Evolutionary conservation across 2,797 vertebrate species (phyloP).

Genomic region (Artibeus lituratus): DNA sequence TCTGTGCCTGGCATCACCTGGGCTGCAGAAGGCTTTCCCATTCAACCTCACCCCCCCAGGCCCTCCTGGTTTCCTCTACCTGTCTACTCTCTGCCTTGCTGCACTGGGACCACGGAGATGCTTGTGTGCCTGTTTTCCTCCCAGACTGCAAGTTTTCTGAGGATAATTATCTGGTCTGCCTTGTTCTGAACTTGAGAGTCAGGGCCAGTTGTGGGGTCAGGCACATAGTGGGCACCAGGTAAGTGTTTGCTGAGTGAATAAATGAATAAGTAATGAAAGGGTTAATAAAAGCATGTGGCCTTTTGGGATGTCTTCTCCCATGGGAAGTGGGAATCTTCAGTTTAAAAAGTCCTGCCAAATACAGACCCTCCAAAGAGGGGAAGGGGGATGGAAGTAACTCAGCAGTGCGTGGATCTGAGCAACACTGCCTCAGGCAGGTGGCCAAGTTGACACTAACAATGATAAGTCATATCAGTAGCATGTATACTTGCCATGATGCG

Average conservation of each 20-base stretch:
- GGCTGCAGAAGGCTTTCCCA: background rate
- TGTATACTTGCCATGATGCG: accelerated
- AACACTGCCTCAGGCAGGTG: background rate
- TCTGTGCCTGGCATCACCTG: background rate
- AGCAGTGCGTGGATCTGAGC: background rate
- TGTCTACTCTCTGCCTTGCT: background rate
- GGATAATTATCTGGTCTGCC: background rate
- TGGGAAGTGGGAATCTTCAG: background rate
- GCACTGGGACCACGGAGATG: too few species aligned
- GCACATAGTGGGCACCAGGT: background rate
- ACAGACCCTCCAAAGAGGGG: background rate
- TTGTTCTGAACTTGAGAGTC: background rate
- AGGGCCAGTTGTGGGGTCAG: background rate
- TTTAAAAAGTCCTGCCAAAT: background rate
- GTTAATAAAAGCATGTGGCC: background rate
- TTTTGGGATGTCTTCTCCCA: background rate
- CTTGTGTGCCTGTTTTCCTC: background rate
- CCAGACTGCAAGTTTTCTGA: background rate
- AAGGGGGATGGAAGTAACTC: background rate
- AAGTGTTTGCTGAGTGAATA: background rate
- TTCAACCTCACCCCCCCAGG: too few species aligned
- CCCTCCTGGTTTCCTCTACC: background rate
- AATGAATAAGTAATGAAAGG: background rate
- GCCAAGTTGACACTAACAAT: too few species aligned
- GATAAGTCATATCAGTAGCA: accelerated